These are phyloP conservation scores for Lochmaea capreae DNA, from an alignment of 2,888 invertebrate genomes.

Conservation along the genomic window DNA sequence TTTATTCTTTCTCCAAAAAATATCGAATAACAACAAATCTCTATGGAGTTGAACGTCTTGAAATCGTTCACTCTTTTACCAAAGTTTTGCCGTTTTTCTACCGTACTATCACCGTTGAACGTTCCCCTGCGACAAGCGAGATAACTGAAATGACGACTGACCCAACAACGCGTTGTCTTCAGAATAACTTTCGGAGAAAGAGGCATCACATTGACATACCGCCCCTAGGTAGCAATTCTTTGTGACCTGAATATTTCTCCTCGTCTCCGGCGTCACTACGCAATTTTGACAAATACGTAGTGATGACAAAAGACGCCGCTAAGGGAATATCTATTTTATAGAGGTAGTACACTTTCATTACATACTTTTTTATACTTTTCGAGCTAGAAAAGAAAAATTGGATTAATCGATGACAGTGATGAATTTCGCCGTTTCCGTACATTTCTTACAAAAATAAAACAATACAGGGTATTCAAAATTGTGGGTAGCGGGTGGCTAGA, in stretches of 20 bases:
- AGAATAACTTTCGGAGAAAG: constrained; percentile 50
- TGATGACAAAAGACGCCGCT: constrained; percentile 33
- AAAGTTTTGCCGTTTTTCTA: constrained; percentile 12
- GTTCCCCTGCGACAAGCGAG: constrained; percentile 38
- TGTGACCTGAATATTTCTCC: constrained; percentile 51
- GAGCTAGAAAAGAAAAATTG: background rate
- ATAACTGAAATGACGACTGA: constrained; percentile 50
- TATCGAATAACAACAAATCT: background rate
- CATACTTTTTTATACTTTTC: constrained; percentile 22
- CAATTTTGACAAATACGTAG: constrained; percentile 35
- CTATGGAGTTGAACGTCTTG: background rate
- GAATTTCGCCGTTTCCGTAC: background rate
- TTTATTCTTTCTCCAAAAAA: background rate
- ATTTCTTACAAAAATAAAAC: no score
- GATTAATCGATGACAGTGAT: background rate
- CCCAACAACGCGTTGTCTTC: constrained; percentile 51
- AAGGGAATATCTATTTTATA: constrained; percentile 29
- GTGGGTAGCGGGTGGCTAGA: no score
- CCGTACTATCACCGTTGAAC: constrained; percentile 47
- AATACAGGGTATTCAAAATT: no score
- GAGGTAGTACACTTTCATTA: constrained; percentile 29
- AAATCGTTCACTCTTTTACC: background rate
- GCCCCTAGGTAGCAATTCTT: constrained; percentile 52
- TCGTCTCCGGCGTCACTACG: constrained; percentile 37
- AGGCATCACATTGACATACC: constrained; percentile 51